Evolutionary conservation across 2,797 vertebrate species (phyloP).

Genomic region (Bucorvus abyssinicus): DNA sequence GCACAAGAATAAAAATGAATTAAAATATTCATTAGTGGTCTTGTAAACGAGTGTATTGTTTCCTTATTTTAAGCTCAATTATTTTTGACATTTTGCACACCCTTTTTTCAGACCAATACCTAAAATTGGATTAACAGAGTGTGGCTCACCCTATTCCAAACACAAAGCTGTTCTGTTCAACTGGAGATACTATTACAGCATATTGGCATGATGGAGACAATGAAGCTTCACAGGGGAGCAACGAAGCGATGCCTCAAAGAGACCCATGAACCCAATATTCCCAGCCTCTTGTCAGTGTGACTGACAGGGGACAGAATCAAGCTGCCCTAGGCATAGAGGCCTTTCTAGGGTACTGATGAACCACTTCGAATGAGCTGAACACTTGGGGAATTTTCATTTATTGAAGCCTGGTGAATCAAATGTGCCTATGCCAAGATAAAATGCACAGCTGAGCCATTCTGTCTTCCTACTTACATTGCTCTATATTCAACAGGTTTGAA

Average conservation of each 20-base stretch:
- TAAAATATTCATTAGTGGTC: not conserved
- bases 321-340: not conserved
- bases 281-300: not conserved
- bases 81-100: not conserved
- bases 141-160: not conserved
- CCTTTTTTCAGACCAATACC: not conserved
- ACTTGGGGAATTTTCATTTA: not conserved
- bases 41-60: not conserved
- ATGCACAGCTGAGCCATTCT: not conserved
- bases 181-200: not conserved
- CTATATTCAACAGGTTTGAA: not conserved
- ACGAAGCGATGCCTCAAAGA: not conserved
- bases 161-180: not conserved
- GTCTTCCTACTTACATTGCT: not conserved
- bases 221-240: not conserved
- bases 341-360: not conserved
- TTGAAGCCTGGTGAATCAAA: not conserved
- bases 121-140: not conserved
- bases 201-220: not conserved
- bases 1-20: not conserved
- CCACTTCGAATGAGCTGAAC: not conserved
- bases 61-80: not conserved
- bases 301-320: not conserved
- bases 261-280: not conserved
- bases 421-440: not conserved